Conservation (phyloP, 2,888 invertebrate species). For the Blera fallax region DNA sequence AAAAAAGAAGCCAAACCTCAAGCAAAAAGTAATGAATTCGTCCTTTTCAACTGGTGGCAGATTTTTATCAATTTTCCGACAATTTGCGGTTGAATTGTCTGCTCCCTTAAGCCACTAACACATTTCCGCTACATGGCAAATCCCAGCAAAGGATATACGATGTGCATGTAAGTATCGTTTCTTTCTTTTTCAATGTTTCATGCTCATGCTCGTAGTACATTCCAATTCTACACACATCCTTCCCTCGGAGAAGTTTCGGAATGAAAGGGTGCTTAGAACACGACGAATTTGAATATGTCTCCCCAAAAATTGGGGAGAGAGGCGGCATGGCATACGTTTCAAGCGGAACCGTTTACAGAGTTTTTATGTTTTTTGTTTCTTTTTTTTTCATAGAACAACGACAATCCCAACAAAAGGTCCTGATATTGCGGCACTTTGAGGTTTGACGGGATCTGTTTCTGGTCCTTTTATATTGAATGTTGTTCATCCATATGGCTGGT, state of each 20-base stretch:
- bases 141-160: conserved; percentile 44
- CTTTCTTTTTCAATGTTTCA: conserved; percentile 39
- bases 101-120: conserved; percentile 72
- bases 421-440: conserved; percentile 32
- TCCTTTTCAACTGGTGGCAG: conserved; percentile 72
- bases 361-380: conserved; percentile 36
- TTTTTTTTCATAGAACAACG: conserved; percentile 3
- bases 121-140: conserved; percentile 65
- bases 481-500: conserved; percentile 69
- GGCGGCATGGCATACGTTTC: conserved; percentile 40
- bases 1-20: neutral
- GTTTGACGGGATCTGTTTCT: conserved; percentile 43
- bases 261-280: conserved; percentile 64
- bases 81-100: conserved; percentile 72
- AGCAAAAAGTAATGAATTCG: conserved; percentile 52
- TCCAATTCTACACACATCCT: conserved; percentile 54
- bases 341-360: conserved; percentile 45
- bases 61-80: conserved; percentile 73
- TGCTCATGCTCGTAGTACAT: conserved; percentile 53
- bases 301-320: neutral
- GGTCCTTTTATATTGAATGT: conserved; percentile 52
- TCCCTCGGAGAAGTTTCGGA: conserved; percentile 46
- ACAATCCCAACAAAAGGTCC: conserved; percentile 28
- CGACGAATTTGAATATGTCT: conserved; percentile 68
- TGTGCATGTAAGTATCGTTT: conserved; percentile 5